Evolutionary conservation across 2,797 vertebrate genomes (phyloP), one percentile per base, ranked within the genome.

Genomic region (Microchirus variegatus): DNA sequence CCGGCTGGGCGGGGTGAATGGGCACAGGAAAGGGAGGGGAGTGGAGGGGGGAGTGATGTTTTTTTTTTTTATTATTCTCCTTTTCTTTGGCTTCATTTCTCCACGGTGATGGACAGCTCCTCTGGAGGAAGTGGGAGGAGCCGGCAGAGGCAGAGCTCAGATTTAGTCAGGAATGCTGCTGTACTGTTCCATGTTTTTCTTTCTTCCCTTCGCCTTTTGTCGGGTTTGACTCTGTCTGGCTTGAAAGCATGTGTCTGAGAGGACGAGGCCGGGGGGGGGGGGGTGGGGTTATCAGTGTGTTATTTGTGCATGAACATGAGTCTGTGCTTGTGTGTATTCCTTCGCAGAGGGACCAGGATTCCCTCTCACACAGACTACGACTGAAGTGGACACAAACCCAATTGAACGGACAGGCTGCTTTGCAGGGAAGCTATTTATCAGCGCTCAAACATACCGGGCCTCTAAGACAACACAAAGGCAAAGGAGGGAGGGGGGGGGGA

Each of bases 81-180:
- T 49, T 84, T 82, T 82, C 80, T 81, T 75, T 80, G 87, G 80
- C 87, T 86, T 81, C 49, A 17, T 89, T 85, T 78, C 77, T 84
- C 53, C 48, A 52, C 59, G 60, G 59, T 87, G 89, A 91, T 78
- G 70, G 89, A 86, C 86, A 70, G 81, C 64, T 59, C 82, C 74
- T 64, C 74, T 64, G 78, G 81, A 91, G 91, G 89, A 91, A 92
- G 88, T 91, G 81, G 92, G 90, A 77, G 87, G 89, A 73, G 82
- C 82, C 55, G 36, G 43, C 59, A 10, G 77, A 80, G 83, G 84
- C 83, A 78, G 87, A 72, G 84, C 83, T 90, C 75, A 53, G 80
- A 90, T 92, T 92, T 87, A 89, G 85, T 82, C 81, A 90, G 88
- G 87, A 93, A 89, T 92, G 89, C 82, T 87, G 80, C 85, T 90